A percentile compares a stretch with the other conserved stretches of the same genome.
phyloP scores from a whole-genome alignment of 1,140 invertebrate species.

The Leptinotarsa undecemlineata region DNA sequence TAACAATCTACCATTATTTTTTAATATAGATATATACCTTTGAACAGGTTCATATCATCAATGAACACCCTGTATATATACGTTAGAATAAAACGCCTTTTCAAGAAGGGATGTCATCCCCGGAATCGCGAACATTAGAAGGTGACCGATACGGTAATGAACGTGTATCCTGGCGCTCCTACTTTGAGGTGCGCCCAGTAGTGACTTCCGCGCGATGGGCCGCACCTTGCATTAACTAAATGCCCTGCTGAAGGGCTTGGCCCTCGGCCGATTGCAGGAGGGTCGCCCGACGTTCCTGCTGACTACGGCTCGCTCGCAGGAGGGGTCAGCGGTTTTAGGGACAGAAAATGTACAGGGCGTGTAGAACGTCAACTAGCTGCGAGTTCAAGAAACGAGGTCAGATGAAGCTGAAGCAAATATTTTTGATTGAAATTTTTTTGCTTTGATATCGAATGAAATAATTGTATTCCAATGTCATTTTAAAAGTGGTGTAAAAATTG shows the following conservation, averaged over 20 bases:
- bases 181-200: background rate
- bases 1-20: too few species aligned
- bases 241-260: constrained; percentile 35
- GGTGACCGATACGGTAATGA: background rate
- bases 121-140: constrained; percentile 2
- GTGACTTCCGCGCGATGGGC: constrained; percentile 34
- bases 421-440: too few species aligned
- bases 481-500: too few species aligned
- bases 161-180: constrained; percentile 35
- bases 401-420: too few species aligned
- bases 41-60: too few species aligned
- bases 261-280: constrained; percentile 20
- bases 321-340: background rate
- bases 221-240: constrained; percentile 43
- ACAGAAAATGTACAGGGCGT: constrained; percentile 2
- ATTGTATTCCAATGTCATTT: too few species aligned
- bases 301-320: background rate
- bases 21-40: too few species aligned
- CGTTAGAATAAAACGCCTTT: background rate
- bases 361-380: background rate
- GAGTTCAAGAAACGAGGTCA: too few species aligned
- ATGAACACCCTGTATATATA: too few species aligned
- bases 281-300: background rate
- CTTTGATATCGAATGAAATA: too few species aligned
- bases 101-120: background rate